Evolutionary conservation across 2,888 invertebrate genomes (phyloP).

Genomic region (Caradrina clavipalpis): DNA sequence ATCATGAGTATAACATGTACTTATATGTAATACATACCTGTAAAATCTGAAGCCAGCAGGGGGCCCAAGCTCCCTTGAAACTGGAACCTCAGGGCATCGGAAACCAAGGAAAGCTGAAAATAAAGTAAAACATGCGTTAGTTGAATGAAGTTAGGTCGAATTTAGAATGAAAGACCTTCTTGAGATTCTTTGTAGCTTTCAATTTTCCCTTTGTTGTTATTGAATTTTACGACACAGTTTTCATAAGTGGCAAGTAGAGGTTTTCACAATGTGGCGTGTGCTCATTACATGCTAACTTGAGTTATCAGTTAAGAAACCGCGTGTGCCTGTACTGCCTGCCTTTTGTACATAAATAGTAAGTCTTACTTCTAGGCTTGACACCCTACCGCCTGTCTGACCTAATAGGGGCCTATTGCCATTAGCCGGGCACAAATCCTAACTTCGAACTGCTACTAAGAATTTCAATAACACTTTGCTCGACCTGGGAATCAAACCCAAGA

Average conservation of each 20-base stretch:
- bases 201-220: constrained; percentile 26
- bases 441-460: too few species aligned
- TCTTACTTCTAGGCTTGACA: too few species aligned
- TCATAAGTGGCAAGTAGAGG: constrained; percentile 50
- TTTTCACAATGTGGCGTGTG: constrained; percentile 52
- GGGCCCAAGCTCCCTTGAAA: constrained; percentile 81
- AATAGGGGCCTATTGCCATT: too few species aligned
- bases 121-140: neutral
- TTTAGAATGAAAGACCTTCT: neutral
- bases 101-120: constrained; percentile 94
- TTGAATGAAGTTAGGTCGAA: neutral
- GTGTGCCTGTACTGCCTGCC: constrained; percentile 11
- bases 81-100: constrained; percentile 93
- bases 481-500: too few species aligned
- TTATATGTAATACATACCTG: constrained; percentile 73
- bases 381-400: too few species aligned
- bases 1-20: constrained; percentile 32
- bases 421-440: too few species aligned
- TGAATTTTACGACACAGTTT: constrained; percentile 53
- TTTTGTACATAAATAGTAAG: too few species aligned
- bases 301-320: constrained; percentile 21
- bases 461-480: too few species aligned
- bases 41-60: constrained; percentile 87
- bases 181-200: neutral
- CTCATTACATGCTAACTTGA: constrained; percentile 38